Percentiles rank a stretch among this genome's conserved stretches.
phyloP scores from a whole-genome alignment of 2,797 vertebrate species.

The Tenualosa thibaudeaui region DNA sequence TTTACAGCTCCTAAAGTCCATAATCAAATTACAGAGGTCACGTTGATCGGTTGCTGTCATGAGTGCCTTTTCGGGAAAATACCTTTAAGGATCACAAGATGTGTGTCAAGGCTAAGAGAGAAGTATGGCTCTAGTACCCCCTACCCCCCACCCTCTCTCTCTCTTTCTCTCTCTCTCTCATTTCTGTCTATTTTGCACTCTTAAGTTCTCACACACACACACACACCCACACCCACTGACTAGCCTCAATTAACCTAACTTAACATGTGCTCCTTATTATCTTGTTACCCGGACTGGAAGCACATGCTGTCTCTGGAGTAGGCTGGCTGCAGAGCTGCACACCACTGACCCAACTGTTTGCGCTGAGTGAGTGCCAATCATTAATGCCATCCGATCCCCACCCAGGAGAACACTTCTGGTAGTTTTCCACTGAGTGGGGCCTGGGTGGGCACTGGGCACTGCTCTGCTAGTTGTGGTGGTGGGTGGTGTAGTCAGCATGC shows the following conservation, averaged over 20 bases:
- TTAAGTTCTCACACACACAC: neutral
- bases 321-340: neutral
- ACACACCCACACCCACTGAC: neutral
- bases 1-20: neutral
- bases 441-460: no score
- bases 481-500: neutral
- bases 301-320: neutral
- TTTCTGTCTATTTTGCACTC: no score
- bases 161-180: no score
- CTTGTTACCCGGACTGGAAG: constrained; percentile 36
- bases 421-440: neutral
- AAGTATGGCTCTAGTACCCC: neutral
- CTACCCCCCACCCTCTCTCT: no score
- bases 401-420: neutral
- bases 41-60: neutral
- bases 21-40: neutral
- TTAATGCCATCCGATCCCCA: neutral
- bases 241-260: constrained; percentile 17
- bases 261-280: constrained; percentile 39
- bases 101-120: neutral
- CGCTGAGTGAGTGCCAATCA: neutral
- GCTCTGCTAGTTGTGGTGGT: neutral
- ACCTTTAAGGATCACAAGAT: neutral
- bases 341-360: neutral
- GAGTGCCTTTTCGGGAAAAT: neutral